Conservation (phyloP, 2,113 vertebrate species). For the Perca schrenkii region DNA sequence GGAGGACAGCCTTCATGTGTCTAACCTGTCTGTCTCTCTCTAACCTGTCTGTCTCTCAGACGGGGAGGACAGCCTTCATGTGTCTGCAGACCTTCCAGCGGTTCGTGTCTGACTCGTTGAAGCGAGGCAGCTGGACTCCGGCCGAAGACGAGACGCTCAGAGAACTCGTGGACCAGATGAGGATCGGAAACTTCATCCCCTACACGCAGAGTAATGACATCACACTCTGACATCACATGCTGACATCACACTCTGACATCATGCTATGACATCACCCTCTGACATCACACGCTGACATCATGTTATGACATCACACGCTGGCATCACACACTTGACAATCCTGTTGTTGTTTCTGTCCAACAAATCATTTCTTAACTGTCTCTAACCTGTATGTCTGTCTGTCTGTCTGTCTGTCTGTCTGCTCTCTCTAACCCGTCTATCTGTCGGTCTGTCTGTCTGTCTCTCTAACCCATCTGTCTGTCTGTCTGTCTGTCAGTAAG, state of each 20-base stretch:
- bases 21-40: background rate
- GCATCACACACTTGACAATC: background rate
- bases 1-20: too few relatives aligned
- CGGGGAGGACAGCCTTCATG: slow-evolving; percentile 92
- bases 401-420: background rate
- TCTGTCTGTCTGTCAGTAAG: slow-evolving; percentile 84
- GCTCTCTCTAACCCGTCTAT: too few relatives aligned
- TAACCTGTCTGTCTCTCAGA: slow-evolving; percentile 74
- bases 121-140: slow-evolving; percentile 84
- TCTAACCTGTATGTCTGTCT: background rate
- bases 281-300: slow-evolving; percentile 3
- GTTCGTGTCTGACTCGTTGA: slow-evolving; percentile 85
- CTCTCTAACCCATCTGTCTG: background rate
- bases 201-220: slow-evolving; percentile 89
- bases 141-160: slow-evolving; percentile 88
- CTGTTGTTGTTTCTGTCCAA: too few relatives aligned
- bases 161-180: slow-evolving; percentile 92
- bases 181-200: slow-evolving; percentile 93
- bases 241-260: background rate
- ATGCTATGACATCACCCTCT: too few relatives aligned
- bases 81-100: slow-evolving; percentile 93
- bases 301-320: background rate
- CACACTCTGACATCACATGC: background rate
- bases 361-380: background rate
- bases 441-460: background rate